Evolutionary conservation across 2,113 vertebrate genomes (phyloP).

Genomic region (Bettongia penicillata): DNA sequence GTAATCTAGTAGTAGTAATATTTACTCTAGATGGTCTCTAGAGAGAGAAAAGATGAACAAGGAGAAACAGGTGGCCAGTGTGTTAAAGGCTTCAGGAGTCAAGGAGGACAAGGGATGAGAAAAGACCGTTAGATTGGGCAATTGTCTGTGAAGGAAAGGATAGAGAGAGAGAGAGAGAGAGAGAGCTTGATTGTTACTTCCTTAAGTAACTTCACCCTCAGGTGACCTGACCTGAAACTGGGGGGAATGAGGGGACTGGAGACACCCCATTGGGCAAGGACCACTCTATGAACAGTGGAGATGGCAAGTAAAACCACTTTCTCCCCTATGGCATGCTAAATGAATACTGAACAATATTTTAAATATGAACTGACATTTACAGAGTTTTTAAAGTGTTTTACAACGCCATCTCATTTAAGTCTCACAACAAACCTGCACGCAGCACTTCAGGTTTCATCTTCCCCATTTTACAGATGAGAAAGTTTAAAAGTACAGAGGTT

Average conservation of each 20-base stretch:
- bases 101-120: too few species aligned
- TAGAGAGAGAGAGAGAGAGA: too few species aligned
- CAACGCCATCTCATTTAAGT: not conserved
- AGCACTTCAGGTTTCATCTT: not conserved
- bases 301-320: not conserved
- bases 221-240: not conserved
- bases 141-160: too few species aligned
- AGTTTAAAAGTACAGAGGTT: not conserved
- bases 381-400: not conserved
- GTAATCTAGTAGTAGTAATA: too few species aligned
- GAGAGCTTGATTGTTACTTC: too few species aligned
- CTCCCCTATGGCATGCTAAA: too few species aligned
- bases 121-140: too few species aligned
- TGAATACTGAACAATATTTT: not conserved
- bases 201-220: not conserved
- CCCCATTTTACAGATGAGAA: not conserved
- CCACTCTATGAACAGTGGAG: not conserved
- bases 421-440: not conserved
- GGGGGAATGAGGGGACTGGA: not conserved
- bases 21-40: too few species aligned
- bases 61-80: too few species aligned
- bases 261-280: not conserved
- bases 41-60: too few species aligned
- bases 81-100: too few species aligned
- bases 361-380: not conserved